Evolutionary conservation across 64 coral and sea anemone species (phyloP), one percentile per base, ranked within the genome.

Genomic region (Porites lutea): DNA sequence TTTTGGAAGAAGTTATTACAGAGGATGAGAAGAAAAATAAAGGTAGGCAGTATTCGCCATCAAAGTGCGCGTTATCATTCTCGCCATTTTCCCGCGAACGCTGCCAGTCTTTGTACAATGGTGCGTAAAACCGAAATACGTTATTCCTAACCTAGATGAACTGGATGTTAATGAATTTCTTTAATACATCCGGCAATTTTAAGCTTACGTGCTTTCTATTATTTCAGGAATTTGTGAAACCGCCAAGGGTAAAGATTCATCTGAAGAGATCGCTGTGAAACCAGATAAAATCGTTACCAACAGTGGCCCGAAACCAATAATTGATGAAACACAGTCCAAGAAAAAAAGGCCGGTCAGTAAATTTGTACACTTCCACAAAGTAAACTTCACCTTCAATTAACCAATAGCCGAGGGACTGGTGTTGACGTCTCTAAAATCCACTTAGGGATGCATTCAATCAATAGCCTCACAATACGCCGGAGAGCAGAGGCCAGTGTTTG

Each of bases 1-100:
- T 84, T 84, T 84, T 84, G 63, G 81, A 84, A 2, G 81, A 84
- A 84, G 69, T 84, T 10, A 84, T 84, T 21, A 68, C 19, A 48
- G 45, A 84, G 46, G 62, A 84, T 68, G 63, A 84, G 52, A 69
- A 67, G 62, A 68, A 84, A 84, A 84, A 48, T 52, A 48, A 84
- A 84, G 81, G 81, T 84, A 67, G 65, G n/a, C 0, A 65, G 69
- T n/a, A 12, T 52, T 53, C 63, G 81, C 63, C 4, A 84, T 47
- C 45, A 52, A 52, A 50, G 45, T 48, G 45, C 46, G 63, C 62
- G 81, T 48, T 11, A 74, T 23, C 71, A 74, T 47, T 13, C 13
- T 37, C 12, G 23, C 4, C 48, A 12, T 13, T 58, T 54, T 58
- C 16, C 7, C 54, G 54, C 54, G 54, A 7, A 57, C 4, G 54